Evolutionary conservation across 2,888 invertebrate species (phyloP), one percentile per base, ranked within the genome.

Genomic region (Microchrysa polita): DNA sequence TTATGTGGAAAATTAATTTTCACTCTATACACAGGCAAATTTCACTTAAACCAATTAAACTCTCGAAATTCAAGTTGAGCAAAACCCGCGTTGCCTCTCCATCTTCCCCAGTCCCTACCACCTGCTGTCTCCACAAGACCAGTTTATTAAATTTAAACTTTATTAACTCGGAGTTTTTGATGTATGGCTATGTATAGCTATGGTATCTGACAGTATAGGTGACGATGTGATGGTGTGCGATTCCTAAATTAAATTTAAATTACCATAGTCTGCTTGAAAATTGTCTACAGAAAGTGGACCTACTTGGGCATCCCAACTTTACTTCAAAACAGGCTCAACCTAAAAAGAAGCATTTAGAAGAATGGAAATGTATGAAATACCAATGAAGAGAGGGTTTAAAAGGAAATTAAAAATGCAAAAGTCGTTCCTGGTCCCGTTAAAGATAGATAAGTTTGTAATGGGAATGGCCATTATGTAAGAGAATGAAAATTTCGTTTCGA

Each of bases 71-170:
- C 27, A n/a, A 27, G 34, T 12, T 27, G 60, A 60, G 34, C 14
- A 14, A 27, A 14, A n/a, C 60, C 10, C 5, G 14, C 60, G 4
- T 27, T 18, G 9, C 60, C 14, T 12, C 12, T 14, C 34, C 60
- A 27, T 12, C 14, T 10, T 20, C 60, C 7, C 48, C 20, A 67
- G 20, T 20, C 20, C 12, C 18, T 7, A 14, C 52, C 42, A 10
- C 16, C 23, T 27, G n/a, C 10, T 34, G 42, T 42, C 42, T 42
- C 18, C 10, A 7, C 65, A 67, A 27, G 65, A 44, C 65, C 52
- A 52, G 65, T 52, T 67, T 67, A 67, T 67, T 48, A 67, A 67
- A 67, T 67, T 67, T 48, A 67, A 67, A 67, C 23, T 67, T 44
- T 67, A 67, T 52, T 48, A 48, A 67, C 65, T 67, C 34, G 20